Evolutionary conservation across 2,113 vertebrate genomes (phyloP), one percentile per base, ranked within the genome.

Genomic region (Galeopterus variegatus): DNA sequence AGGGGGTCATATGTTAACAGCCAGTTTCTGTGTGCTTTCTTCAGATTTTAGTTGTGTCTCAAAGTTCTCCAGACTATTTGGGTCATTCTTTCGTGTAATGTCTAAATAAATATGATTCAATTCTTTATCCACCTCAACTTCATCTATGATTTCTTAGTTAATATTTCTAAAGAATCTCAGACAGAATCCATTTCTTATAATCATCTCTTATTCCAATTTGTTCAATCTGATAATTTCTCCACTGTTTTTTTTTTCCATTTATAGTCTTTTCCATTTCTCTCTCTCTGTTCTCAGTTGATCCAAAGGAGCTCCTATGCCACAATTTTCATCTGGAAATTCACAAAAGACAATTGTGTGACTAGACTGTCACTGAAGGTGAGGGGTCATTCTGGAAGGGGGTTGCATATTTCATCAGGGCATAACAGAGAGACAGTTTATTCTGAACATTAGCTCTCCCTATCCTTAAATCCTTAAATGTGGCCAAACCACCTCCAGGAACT

Each of bases 251-350:
- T 84, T 75, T n/a, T n/a, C n/a, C 77, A 82, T 64, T 81, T 84
- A 26, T 31, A 88, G 48, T 76, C n/a, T 85, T 96, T 96, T 60
- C 54, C n/a, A 50, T 97, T 93, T 96, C 70, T 18, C 75, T 81
- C 67, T 89, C 4, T 91, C 31, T 88, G 13, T 88, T 93, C 67
- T 28, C 2, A 79, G 18, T 92, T 19, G 80, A 93, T 96, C 14
- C 15, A 88, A 84, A 77, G 48, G 85, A 85, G 12, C 5, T 36
- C 14, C 65, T 67, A 33, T 33, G 8, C 10, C 23, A 41, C 19
- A 31, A 14, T 76, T 91, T 95, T 73, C 14, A 36, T 93, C 31
- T 64, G 84, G n/a, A 95, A 60, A 73, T 84, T 86, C 33, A 41
- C 60, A 56, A 54, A 77, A 85, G n/a, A 33, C 52, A 64, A 23